These are phyloP conservation scores for Chaitophorus viminalis DNA, from an alignment of 2,888 invertebrate species.

Conservation along the genomic window DNA sequence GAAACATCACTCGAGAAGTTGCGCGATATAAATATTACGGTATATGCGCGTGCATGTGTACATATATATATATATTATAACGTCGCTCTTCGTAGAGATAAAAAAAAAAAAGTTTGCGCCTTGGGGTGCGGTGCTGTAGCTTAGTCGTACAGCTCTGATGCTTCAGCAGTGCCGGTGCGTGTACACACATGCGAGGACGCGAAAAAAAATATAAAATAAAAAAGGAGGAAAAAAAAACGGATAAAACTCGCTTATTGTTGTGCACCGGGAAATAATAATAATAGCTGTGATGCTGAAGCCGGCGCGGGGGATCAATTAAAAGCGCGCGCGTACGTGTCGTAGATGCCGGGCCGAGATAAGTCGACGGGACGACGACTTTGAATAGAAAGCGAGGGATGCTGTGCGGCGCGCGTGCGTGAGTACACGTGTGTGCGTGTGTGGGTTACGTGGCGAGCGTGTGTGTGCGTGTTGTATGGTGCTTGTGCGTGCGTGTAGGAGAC, in stretches of 20 bases:
- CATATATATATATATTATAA: too few relatives aligned
- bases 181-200: not conserved
- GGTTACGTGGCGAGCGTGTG: not conserved
- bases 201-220: too few relatives aligned
- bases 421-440: not conserved
- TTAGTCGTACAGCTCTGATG: not conserved
- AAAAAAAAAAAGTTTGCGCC: not conserved
- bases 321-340: slow-evolving; percentile 58
- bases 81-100: not conserved
- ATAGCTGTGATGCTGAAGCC: not conserved
- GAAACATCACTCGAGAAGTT: slow-evolving; percentile 10
- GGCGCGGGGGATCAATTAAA: slow-evolving; percentile 61
- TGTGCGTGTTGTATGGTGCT: not conserved
- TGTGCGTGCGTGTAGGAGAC: slow-evolving; percentile 42
- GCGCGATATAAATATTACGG: slow-evolving; percentile 21
- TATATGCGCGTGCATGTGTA: not conserved
- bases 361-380: slow-evolving; percentile 46
- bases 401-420: not conserved
- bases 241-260: slow-evolving; percentile 45
- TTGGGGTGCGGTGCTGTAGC: not conserved
- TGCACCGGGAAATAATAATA: slow-evolving; percentile 39
- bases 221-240: not conserved
- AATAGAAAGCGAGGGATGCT: slow-evolving; percentile 53
- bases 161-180: not conserved
- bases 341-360: slow-evolving; percentile 60